Evolutionary conservation across 2,888 invertebrate species (phyloP), one percentile per base, ranked within the genome.

Genomic region (Epistrophe eligans): DNA sequence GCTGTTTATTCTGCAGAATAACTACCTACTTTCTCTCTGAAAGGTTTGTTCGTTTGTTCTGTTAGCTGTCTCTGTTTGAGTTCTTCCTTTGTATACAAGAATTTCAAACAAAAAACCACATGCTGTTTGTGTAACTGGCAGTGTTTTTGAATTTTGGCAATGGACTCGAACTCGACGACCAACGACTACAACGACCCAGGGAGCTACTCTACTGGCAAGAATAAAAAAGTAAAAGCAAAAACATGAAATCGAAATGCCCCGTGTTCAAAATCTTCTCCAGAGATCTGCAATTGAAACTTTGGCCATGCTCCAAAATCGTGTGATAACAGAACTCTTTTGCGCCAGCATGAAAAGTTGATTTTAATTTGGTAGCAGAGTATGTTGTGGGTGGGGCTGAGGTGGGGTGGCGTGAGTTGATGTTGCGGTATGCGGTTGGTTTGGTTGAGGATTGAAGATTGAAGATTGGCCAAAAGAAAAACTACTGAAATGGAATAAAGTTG

Each of bases 261-360:
- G 52, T 73, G 80, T 81, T 80, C 67, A n/a, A 77, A 77, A 77
- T 81, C 81, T 40, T 79, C 74, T 70, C 55, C 79, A 82, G 77
- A 74, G 79, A 82, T 82, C 74, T 87, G 82, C 77, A 82, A 87
- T 87, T 87, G 85, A 87, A 79, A 82, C 71, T 71, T 82, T 87
- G 85, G 85, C 82, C 28, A 45, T 77, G 77, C 52, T 79, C 85
- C 85, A 87, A 58, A 74, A 87, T 79, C 62, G 73, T 87, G 85
- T 79, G 81, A 79, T 58, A 77, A 76, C 24, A 19, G n/a, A 57
- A 80, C 32, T 73, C 70, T 15, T 55, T 55, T 82, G 32, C 40
- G 66, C 74, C 74, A 82, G 77, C 43, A 77, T 71, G 71, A 82
- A n/a, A n/a, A 87, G 85, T 82, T 87, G 85, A 76, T 87, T 87